phyloP scores from a whole-genome alignment of 1,140 invertebrate genomes.

The Aleiodes sp. region DNA sequence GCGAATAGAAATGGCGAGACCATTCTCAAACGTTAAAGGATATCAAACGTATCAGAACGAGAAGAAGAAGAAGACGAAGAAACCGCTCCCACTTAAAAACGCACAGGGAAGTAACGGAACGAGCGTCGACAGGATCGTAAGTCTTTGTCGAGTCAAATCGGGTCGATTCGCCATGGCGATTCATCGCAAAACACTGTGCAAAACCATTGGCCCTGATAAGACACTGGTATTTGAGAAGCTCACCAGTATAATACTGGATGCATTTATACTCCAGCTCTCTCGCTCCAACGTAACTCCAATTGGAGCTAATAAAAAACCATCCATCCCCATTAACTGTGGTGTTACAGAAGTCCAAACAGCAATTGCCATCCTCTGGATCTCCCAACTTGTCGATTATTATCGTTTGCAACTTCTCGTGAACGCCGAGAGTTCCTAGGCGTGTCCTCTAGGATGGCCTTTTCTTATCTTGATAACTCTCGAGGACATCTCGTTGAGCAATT shows the following conservation, averaged over 20 bases:
- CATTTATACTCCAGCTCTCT: no score
- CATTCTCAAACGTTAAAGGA: neutral
- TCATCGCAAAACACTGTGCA: slow-evolving; percentile 17
- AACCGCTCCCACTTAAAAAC: slow-evolving; percentile 28
- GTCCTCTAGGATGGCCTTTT: slow-evolving; percentile 64
- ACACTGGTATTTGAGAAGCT: neutral
- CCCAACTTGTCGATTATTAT: slow-evolving; percentile 36
- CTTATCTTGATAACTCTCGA: slow-evolving; percentile 58
- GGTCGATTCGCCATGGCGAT: slow-evolving; percentile 29
- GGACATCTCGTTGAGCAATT: slow-evolving; percentile 53
- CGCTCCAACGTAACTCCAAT: no score
- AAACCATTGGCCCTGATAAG: slow-evolving; percentile 6
- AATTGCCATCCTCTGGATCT: neutral
- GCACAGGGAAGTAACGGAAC: slow-evolving; percentile 40
- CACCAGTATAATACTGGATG: no score
- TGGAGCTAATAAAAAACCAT: no score
- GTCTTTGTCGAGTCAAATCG: slow-evolving; percentile 32
- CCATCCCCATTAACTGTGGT: no score
- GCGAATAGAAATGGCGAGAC: neutral
- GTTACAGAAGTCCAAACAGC: no score
- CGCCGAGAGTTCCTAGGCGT: slow-evolving; percentile 49
- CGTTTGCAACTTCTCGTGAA: slow-evolving; percentile 3
- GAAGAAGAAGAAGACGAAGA: slow-evolving; percentile 21
- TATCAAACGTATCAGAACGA: no score
- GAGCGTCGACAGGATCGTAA: slow-evolving; percentile 39